Percentiles rank a stretch among this genome's conserved stretches.
Evolutionary conservation across 2,888 invertebrate species (phyloP).

Genomic region (Ischnura elegans): DNA sequence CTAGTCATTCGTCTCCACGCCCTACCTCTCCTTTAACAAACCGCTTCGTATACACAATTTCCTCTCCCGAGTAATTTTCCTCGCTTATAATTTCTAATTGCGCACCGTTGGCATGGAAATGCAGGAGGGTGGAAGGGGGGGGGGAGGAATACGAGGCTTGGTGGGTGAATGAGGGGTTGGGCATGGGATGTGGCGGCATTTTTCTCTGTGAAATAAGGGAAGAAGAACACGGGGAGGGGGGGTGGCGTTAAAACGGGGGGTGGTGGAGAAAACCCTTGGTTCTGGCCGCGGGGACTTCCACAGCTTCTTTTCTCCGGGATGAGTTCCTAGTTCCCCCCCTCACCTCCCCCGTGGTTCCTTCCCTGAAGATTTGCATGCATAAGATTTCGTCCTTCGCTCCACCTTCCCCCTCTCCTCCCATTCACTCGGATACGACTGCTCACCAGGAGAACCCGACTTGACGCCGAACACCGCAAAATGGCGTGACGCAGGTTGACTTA

Average conservation of each 20-base stretch:
- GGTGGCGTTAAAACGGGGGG: constrained; percentile 5
- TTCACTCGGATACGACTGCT: not conserved
- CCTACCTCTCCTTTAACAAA: constrained; percentile 14
- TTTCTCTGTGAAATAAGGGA: not conserved
- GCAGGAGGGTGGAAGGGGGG: not conserved
- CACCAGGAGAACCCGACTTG: not conserved
- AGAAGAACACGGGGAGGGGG: not conserved
- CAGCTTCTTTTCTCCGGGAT: constrained; percentile 2
- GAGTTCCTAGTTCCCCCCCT: constrained; percentile 46
- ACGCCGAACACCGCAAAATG: no score
- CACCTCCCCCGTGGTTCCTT: not conserved
- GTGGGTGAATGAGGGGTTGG: not conserved
- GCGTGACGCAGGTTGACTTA: no score
- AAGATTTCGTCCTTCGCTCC: constrained; percentile 52
- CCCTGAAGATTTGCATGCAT: constrained; percentile 59
- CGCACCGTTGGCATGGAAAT: not conserved
- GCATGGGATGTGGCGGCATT: not conserved
- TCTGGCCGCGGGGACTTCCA: constrained; percentile 20
- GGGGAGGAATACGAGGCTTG: not conserved
- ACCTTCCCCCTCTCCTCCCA: not conserved
- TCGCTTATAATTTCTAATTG: constrained; percentile 63
- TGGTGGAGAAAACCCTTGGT: constrained; percentile 50
- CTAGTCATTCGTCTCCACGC: not conserved
- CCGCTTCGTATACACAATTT: constrained; percentile 36
- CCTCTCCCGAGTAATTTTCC: constrained; percentile 30